Conservation (phyloP, 2,888 invertebrate species). For the Sesamia inferens region DNA sequence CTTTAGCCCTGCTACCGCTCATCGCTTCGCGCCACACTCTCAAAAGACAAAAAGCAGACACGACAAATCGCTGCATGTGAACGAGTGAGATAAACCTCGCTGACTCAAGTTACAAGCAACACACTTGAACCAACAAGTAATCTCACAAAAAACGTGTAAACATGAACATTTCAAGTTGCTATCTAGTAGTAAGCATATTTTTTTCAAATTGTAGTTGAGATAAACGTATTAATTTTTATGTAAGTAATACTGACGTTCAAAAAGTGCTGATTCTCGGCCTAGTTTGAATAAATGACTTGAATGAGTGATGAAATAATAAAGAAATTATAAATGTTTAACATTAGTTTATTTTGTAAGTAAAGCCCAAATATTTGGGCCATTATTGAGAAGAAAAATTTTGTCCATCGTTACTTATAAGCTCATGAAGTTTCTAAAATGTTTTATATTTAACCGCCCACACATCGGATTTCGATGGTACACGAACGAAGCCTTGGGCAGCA, state of each 20-base stretch:
- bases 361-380: background rate
- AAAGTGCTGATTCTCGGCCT: no score
- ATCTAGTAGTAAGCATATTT: slow-evolving; percentile 31
- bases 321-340: background rate
- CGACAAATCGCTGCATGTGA: slow-evolving; percentile 79
- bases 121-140: slow-evolving; percentile 67
- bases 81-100: slow-evolving; percentile 74
- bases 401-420: background rate
- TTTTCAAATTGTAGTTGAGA: slow-evolving; percentile 39
- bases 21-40: slow-evolving; percentile 43
- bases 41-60: slow-evolving; percentile 77
- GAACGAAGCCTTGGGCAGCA: background rate
- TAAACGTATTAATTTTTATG: slow-evolving; percentile 19
- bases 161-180: slow-evolving; percentile 62
- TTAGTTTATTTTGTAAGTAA: background rate
- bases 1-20: slow-evolving; percentile 40
- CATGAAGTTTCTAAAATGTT: background rate
- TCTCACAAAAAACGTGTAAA: slow-evolving; percentile 69
- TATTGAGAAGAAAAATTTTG: background rate
- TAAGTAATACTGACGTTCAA: no score
- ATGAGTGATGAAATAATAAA: background rate
- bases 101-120: slow-evolving; percentile 63
- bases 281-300: no score
- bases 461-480: background rate
- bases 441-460: background rate